phyloP scores from a whole-genome alignment of 2,888 invertebrate species.

The Stenichneumon culpator region DNA sequence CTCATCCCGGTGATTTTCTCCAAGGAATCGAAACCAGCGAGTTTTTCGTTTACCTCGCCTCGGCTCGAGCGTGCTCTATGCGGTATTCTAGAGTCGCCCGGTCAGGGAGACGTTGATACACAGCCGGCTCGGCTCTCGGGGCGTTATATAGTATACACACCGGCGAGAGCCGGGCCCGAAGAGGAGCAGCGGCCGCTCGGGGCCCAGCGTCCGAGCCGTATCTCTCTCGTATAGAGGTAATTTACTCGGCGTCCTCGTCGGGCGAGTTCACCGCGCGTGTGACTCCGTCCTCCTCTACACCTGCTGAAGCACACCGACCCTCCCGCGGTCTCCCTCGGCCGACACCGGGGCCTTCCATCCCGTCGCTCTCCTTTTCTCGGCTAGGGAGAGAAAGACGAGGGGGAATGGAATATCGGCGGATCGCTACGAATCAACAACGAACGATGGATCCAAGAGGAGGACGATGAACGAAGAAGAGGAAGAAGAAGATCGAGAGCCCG shows the following conservation, averaged over 20 bases:
- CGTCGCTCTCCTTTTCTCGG: constrained; percentile 46
- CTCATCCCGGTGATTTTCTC: too few relatives aligned
- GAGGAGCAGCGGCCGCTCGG: constrained; percentile 20
- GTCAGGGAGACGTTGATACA: neutral
- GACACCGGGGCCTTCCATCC: constrained; percentile 72
- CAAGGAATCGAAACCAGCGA: too few relatives aligned
- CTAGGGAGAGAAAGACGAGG: constrained; percentile 15
- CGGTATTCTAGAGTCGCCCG: neutral
- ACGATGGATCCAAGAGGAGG: neutral
- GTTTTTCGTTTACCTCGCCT: neutral
- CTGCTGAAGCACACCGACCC: constrained; percentile 43
- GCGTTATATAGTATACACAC: neutral
- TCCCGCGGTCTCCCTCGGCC: neutral
- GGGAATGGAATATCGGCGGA: constrained; percentile 56
- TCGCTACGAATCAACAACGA: constrained; percentile 60
- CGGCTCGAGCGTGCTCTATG: neutral
- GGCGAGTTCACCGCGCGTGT: constrained; percentile 42
- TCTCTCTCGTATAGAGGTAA: constrained; percentile 55
- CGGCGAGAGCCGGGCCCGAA: neutral
- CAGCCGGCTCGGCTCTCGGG: neutral
- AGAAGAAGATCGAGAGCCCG: constrained; percentile 62
- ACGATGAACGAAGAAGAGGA: neutral
- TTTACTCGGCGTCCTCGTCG: constrained; percentile 65
- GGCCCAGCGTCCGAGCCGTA: constrained; percentile 29
- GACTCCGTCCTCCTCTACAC: constrained; percentile 62